Base-by-base conservation (phyloP, 1,140 invertebrate genomes). In the Carposina sasakii region DNA sequence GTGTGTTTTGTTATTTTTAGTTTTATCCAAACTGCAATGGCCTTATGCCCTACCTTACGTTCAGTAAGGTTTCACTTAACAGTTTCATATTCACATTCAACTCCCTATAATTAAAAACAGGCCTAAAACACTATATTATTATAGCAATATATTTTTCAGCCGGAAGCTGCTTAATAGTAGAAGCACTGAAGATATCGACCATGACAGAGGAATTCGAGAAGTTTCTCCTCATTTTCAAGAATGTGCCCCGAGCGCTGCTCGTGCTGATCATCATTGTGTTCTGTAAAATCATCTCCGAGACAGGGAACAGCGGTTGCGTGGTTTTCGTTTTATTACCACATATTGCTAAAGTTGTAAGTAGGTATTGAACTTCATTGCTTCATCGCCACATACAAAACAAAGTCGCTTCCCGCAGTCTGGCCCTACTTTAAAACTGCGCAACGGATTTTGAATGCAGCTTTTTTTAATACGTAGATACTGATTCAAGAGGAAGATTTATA, bases 261-360 rank as follows among this genome's bases (percentile, higher is more conserved):
- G 74, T 70, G 0, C 76, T 75, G 0, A 57, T 81, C 48, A 50
- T 87, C 0, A 70, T 77, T 10, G 9, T 75, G 0, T 51, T 71
- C 17, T 71, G 63, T 74, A 67, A 89, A 65, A 20, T 76, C 0
- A 48, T 91, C 1, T 91, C 91, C 0, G 90, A 92, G 58, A 86
- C 91, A 15, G 88, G 87, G 0, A 87, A 86, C 16, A 91, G 90
- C 62, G 77, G 88, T 0, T 88, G 88, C 1, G 86, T 90, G 0
- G 88, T 87, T 0, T 88, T 87, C 43, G 87, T 90, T 10, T 57
- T 92, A 4, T 57, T 92, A 42, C 90, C 89, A 0, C 85, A 90
- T 28, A 56, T 91, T 3, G 86, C 88, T 16, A 84, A 87, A 64
- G 71, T 91, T 82, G 90, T 92, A 71, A 73, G 69, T 57, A 4